Evolutionary conservation across 2,888 invertebrate genomes (phyloP), one percentile per base, ranked within the genome.

Genomic region (Trachelus tabidus): DNA sequence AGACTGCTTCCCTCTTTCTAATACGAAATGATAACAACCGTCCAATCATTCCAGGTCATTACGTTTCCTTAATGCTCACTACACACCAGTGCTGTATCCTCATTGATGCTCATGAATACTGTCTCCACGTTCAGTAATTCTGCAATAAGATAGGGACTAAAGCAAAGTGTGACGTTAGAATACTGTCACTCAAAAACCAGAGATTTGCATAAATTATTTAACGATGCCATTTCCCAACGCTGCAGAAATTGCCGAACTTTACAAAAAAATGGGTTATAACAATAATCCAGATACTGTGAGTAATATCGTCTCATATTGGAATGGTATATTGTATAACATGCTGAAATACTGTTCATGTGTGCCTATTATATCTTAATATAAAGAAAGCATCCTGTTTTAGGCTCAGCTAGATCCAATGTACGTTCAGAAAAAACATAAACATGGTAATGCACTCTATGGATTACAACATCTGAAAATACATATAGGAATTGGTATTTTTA

Each of bases 401-500:
- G 2, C 9, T 56, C 23, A 9, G 56, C 56, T 23, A 23, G 56
- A 56, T 23, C 23, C 56, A 56, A 56, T 9, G 56, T 15, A 23
- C 23, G 56, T 9, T 56, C 56, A 23, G 56, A 23, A 56, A 23
- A 23, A 56, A 9, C 6, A 9, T 23, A 23, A 56, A 56, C 23
- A 6, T 56, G 56, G 56, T 56, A 56, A 56, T 56, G 9, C 9
- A 23, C 23, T 23, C 23, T 23, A 56, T 56, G 23, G 23, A 56
- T 56, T 56, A 23, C 23, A 40, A 23, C 23, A 56, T 23, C 9
- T 56, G 2, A 11, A 80, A 79, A 35, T 79, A 81, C 76, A 79
- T 81, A 79, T 80, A 80, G 77, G 77, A 68, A 76, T 34, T 81
- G 83, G 78, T 76, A 79, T 80, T 80, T 80, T 76, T 76, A 75